Percentiles rank a stretch among this genome's conserved stretches.
Evolutionary conservation across 2,113 vertebrate species (phyloP).

Genomic region (Phalacrocorax pelagicus): DNA sequence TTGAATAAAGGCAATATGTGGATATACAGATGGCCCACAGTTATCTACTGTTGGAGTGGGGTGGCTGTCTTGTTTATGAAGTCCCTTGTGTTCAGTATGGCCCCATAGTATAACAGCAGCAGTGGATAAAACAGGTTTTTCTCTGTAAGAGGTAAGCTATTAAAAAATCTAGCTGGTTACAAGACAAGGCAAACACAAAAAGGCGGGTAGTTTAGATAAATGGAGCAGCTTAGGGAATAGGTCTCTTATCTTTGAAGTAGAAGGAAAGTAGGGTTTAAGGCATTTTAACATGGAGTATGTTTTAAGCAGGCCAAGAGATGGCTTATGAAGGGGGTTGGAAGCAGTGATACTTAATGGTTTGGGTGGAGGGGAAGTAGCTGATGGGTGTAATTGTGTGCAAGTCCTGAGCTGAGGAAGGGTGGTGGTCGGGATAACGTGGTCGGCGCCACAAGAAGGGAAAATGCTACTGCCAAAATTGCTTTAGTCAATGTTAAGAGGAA

Average conservation of each 20-base stretch:
- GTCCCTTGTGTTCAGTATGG: neutral
- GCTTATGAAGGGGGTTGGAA: neutral
- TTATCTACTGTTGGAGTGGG: accelerated
- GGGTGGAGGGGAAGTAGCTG: constrained; percentile 21
- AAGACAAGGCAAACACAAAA: neutral
- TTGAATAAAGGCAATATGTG: neutral
- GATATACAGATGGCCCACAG: neutral
- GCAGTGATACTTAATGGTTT: neutral
- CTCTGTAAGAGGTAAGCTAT: neutral
- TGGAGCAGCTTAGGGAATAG: neutral
- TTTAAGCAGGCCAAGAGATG: neutral
- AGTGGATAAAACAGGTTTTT: neutral
- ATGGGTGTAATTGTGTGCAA: neutral
- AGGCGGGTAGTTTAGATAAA: neutral
- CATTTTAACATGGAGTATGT: neutral
- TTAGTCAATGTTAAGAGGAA: neutral
- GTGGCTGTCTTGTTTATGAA: neutral
- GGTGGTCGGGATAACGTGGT: neutral
- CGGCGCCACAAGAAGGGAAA: neutral
- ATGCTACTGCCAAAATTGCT: neutral
- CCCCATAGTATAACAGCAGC: neutral
- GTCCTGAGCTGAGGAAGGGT: neutral
- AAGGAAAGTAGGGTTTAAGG: neutral
- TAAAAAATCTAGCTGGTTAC: neutral
- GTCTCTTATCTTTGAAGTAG: neutral